Evolutionary conservation across 2,888 invertebrate species (phyloP).

Genomic region (Horisme vitalbata): DNA sequence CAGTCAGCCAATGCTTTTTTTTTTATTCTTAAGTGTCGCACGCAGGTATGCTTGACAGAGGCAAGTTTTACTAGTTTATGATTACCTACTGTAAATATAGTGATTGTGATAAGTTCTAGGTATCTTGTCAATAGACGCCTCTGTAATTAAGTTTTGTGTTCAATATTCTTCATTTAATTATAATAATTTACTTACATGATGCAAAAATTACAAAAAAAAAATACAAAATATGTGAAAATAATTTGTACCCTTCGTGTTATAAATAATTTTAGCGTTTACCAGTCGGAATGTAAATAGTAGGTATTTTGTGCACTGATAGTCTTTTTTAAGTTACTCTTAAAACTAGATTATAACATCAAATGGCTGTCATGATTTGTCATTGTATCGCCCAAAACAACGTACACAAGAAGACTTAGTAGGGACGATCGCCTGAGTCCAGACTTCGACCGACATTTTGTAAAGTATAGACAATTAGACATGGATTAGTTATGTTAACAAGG

Average conservation of each 20-base stretch:
- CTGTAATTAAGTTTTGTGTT: slow-evolving; percentile 60
- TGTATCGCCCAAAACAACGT: slow-evolving; percentile 56
- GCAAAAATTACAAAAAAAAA: slow-evolving; percentile 55
- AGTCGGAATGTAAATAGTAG: slow-evolving; percentile 71
- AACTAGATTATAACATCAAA: slow-evolving; percentile 60
- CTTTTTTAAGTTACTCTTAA: slow-evolving; percentile 65
- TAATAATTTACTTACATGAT: slow-evolving; percentile 48
- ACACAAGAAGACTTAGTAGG: slow-evolving; percentile 56
- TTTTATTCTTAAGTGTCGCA: slow-evolving; percentile 46
- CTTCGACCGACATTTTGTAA: slow-evolving; percentile 44
- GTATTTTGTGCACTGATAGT: slow-evolving; percentile 76
- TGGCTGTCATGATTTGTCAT: slow-evolving; percentile 69
- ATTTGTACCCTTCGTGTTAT: slow-evolving; percentile 52
- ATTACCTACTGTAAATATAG: slow-evolving; percentile 33
- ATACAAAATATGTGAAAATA: slow-evolving; percentile 55
- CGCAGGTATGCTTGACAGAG: slow-evolving; percentile 42
- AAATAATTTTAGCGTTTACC: slow-evolving; percentile 60
- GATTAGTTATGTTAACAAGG: neutral
- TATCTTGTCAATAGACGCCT: slow-evolving; percentile 24
- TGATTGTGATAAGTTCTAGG: slow-evolving; percentile 25
- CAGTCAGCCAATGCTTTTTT: slow-evolving; percentile 54
- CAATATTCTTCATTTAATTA: slow-evolving; percentile 49
- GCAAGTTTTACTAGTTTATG: slow-evolving; percentile 28
- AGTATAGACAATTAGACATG: slow-evolving; percentile 15
- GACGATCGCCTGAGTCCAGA: slow-evolving; percentile 47